These are phyloP conservation scores for Pseudopleuronectes americanus DNA, from an alignment of 2,797 vertebrate species.

Conservation along the genomic window DNA sequence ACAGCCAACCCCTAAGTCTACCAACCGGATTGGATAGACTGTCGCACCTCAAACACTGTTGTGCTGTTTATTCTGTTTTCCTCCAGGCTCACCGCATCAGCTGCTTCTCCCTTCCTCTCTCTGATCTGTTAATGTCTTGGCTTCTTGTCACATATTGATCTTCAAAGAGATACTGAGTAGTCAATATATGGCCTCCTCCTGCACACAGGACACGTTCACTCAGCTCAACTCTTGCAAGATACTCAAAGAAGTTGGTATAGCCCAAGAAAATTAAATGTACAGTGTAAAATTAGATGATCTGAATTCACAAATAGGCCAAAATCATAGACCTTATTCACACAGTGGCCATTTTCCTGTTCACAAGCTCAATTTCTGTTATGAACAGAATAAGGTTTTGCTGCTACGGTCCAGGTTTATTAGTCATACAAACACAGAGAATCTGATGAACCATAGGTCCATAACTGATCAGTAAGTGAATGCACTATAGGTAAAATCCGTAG, in stretches of 20 bases:
- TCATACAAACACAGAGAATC: too few relatives aligned
- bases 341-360: too few relatives aligned
- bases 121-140: conserved; percentile 36
- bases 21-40: conserved; percentile 18
- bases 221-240: not conserved
- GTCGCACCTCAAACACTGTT: conserved; percentile 9
- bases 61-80: conserved; percentile 6
- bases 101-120: conserved; percentile 44
- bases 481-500: too few relatives aligned
- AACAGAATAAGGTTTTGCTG: too few relatives aligned
- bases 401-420: too few relatives aligned
- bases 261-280: too few relatives aligned
- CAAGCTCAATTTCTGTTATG: too few relatives aligned
- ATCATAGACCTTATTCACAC: too few relatives aligned
- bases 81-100: conserved; percentile 51
- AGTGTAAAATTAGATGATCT: not conserved
- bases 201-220: conserved; percentile 58
- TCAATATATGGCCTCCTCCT: conserved; percentile 55
- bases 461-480: too few relatives aligned
- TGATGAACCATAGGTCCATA: too few relatives aligned
- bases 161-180: conserved; percentile 20
- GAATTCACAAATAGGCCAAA: too few relatives aligned
- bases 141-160: conserved; percentile 60
- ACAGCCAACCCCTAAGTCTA: conserved; percentile 1
- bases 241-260: not conserved